Conservation (phyloP, 1,140 invertebrate species). For the Anagrus nilaparvatae region DNA sequence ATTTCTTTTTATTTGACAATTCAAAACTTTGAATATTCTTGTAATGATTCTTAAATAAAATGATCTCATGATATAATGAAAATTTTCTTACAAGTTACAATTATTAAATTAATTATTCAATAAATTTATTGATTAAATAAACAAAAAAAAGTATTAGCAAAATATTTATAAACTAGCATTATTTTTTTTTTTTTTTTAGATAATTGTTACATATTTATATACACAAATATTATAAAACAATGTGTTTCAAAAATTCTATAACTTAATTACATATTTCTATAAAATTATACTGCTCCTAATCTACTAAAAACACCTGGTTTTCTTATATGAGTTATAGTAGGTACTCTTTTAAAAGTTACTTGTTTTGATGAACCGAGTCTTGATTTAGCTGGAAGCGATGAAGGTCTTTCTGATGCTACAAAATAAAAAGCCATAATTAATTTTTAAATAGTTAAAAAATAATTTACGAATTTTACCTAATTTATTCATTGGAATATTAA, state of each 20-base stretch:
- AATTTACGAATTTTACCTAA: slow-evolving; percentile 25
- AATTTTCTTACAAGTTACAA: slow-evolving; percentile 4
- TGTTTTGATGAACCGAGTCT: slow-evolving; percentile 34
- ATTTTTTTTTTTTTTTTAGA: too few relatives aligned
- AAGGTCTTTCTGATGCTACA: slow-evolving; percentile 33
- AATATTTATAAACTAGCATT: too few relatives aligned
- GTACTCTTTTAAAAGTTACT: slow-evolving; percentile 37
- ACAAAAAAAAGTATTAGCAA: slow-evolving; percentile 20
- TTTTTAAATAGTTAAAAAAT: slow-evolving; percentile 1
- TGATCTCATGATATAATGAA: background rate
- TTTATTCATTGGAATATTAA: slow-evolving; percentile 24
- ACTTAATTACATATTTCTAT: slow-evolving; percentile 2
- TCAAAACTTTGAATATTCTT: too few relatives aligned
- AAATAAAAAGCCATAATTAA: slow-evolving; percentile 15
- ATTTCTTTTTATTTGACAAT: too few relatives aligned
- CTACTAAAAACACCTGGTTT: slow-evolving; percentile 39
- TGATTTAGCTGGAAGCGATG: slow-evolving; percentile 34
- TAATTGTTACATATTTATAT: too few relatives aligned
- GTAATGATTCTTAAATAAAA: too few relatives aligned
- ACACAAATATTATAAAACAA: slow-evolving; percentile 18
- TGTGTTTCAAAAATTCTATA: slow-evolving; percentile 14
- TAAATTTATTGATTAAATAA: too few relatives aligned
- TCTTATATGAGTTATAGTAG: slow-evolving; percentile 28
- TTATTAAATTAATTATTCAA: slow-evolving; percentile 13
- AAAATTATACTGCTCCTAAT: slow-evolving; percentile 29